phyloP scores from a whole-genome alignment of 2,888 invertebrate genomes.

The Cactoblastis cactorum region DNA sequence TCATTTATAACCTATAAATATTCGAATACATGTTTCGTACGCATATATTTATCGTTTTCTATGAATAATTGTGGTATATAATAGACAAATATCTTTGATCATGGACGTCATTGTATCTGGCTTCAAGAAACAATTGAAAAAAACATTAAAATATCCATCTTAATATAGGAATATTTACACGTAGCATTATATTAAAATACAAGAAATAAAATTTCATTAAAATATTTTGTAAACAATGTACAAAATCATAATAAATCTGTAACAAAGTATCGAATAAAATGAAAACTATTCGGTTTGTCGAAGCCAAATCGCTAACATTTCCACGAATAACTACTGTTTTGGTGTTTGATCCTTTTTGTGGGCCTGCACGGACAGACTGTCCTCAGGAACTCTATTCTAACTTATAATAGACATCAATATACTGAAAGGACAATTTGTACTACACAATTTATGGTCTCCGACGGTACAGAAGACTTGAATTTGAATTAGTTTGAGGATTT shows the following conservation, averaged over 20 bases:
- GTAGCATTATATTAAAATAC: neutral
- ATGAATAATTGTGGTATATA: slow-evolving; percentile 66
- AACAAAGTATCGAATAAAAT: neutral
- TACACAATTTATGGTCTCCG: neutral
- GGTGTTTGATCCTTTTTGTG: slow-evolving; percentile 72
- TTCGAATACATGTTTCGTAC: slow-evolving; percentile 31
- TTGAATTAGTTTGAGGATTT: neutral
- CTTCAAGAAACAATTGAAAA: slow-evolving; percentile 30
- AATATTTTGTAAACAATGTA: neutral
- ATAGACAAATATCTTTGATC: slow-evolving; percentile 62
- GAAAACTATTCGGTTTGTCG: slow-evolving; percentile 18
- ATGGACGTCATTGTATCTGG: slow-evolving; percentile 34
- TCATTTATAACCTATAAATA: slow-evolving; percentile 33
- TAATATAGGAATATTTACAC: neutral
- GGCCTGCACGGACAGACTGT: slow-evolving; percentile 72
- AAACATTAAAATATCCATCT: neutral
- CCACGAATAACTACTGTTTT: slow-evolving; percentile 72
- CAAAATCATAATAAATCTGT: neutral
- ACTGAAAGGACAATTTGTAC: slow-evolving; percentile 11
- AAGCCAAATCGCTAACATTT: slow-evolving; percentile 40
- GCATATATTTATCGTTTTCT: slow-evolving; percentile 37
- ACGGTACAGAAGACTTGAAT: neutral
- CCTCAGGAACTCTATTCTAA: slow-evolving; percentile 69
- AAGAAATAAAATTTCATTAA: too few relatives aligned
- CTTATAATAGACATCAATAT: slow-evolving; percentile 31